Evolutionary conservation across 2,888 invertebrate genomes (phyloP), one percentile per base, ranked within the genome.

Genomic region (Diplazon laetatorius): DNA sequence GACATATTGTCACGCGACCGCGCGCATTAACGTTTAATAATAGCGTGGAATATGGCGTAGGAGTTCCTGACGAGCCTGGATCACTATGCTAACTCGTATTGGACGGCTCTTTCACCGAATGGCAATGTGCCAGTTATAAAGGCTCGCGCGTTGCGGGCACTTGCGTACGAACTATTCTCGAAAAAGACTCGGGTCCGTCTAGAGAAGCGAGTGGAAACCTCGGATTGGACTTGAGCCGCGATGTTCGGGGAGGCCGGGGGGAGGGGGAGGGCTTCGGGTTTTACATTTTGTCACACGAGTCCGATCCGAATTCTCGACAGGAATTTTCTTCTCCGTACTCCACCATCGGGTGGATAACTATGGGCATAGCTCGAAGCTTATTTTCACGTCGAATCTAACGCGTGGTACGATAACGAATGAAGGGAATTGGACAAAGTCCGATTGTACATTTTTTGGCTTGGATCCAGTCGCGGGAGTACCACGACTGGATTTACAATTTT

Each of bases 401-500:
- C 42, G 3, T 22, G n/a, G 22, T 1, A 1, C 35, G 3, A 52
- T 59, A 10, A 50, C 10, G 12, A 52, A 71, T 62, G 16, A 22
- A 50, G 52, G 39, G 50, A 30, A 57, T n/a, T 57, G 16, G 50
- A 65, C 57, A 73, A 82, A 80, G 76, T 81, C 78, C 74, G 66
- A 72, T 18, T 35, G 68, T 30, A 35, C 77, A 78, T 80, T 81
- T 80, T 81, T 82, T 84, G 84, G 84, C 83, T 73, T 65, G 18
- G 48, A 62, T 82, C 83, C 84, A 84, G 68, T 65, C 55, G 59
- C 44, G 25, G 39, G 16, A 35, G 44, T 50, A 8, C 50, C 66
- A 66, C 48, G 42, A 59, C 20, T 39, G 10, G 20, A 37, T 52
- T 50, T 48, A 42, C 22, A 50, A 37, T 18, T 62, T 39, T 39